Evolutionary conservation across 2,888 invertebrate genomes (phyloP).

Genomic region (Deilephila porcellus): DNA sequence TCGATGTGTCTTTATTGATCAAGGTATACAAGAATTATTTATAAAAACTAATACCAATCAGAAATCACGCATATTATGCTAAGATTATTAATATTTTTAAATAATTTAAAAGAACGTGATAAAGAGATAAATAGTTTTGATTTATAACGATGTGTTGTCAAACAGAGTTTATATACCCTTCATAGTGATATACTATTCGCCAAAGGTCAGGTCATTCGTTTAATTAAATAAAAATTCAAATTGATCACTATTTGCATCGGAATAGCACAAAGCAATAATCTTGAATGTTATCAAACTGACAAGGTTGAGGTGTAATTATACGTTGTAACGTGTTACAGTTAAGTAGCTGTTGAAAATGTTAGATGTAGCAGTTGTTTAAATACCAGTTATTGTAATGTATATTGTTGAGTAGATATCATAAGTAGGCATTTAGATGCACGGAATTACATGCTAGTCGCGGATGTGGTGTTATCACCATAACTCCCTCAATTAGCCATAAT

Average conservation of each 20-base stretch:
- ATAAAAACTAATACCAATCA: slow-evolving; percentile 29
- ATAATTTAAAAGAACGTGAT: slow-evolving; percentile 27
- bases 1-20: slow-evolving; percentile 6
- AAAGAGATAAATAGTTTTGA: slow-evolving; percentile 30
- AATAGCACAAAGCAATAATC: background rate
- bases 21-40: slow-evolving; percentile 21
- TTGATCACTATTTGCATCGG: slow-evolving; percentile 22
- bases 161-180: slow-evolving; percentile 26
- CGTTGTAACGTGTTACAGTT: background rate
- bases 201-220: slow-evolving; percentile 32
- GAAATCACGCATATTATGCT: slow-evolving; percentile 21
- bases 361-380: background rate
- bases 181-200: slow-evolving; percentile 23
- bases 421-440: slow-evolving; percentile 49
- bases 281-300: slow-evolving; percentile 9
- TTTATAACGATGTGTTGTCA: slow-evolving; percentile 31
- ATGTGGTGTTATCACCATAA: slow-evolving; percentile 34
- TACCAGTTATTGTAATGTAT: slow-evolving; percentile 1
- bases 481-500: slow-evolving; percentile 24
- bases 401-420: slow-evolving; percentile 23
- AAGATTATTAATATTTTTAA: slow-evolving; percentile 31
- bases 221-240: slow-evolving; percentile 33
- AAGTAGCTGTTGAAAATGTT: background rate
- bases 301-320: background rate
- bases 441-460: slow-evolving; percentile 46